Conservation (phyloP, 1,140 invertebrate species). For the Neuroterus valhalla region DNA sequence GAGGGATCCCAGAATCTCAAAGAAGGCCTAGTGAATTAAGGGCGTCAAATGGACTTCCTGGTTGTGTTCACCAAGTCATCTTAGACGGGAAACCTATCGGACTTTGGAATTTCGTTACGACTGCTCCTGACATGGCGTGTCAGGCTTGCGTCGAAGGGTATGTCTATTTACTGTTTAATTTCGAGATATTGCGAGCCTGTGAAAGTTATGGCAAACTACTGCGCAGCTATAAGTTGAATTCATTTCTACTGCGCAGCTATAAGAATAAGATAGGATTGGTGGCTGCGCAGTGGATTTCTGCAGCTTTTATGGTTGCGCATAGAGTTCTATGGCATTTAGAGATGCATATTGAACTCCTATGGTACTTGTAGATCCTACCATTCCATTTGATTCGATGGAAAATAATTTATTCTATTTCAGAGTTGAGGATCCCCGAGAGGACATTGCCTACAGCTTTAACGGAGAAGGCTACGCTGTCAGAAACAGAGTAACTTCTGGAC, state of each 20-base stretch:
- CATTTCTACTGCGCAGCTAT: no score
- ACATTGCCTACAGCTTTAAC: slow-evolving; percentile 80
- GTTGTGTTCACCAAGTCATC: slow-evolving; percentile 86
- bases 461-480: slow-evolving; percentile 87
- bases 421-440: slow-evolving; percentile 74
- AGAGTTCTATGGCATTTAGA: no score
- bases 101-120: slow-evolving; percentile 89
- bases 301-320: no score
- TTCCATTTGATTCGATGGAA: not conserved
- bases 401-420: slow-evolving; percentile 66
- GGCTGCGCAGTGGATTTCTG: no score
- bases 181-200: not conserved
- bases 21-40: slow-evolving; percentile 72
- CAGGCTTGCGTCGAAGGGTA: slow-evolving; percentile 85
- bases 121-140: slow-evolving; percentile 81
- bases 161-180: slow-evolving; percentile 31
- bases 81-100: slow-evolving; percentile 88
- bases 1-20: slow-evolving; percentile 75
- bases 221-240: no score
- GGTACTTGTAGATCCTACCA: no score
- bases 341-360: no score
- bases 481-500: slow-evolving; percentile 77
- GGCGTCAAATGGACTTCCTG: slow-evolving; percentile 77
- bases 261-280: no score
- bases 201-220: no score